These are phyloP conservation scores for Isoperla grammatica DNA, from an alignment of 2,888 invertebrate species.

Conservation along the genomic window DNA sequence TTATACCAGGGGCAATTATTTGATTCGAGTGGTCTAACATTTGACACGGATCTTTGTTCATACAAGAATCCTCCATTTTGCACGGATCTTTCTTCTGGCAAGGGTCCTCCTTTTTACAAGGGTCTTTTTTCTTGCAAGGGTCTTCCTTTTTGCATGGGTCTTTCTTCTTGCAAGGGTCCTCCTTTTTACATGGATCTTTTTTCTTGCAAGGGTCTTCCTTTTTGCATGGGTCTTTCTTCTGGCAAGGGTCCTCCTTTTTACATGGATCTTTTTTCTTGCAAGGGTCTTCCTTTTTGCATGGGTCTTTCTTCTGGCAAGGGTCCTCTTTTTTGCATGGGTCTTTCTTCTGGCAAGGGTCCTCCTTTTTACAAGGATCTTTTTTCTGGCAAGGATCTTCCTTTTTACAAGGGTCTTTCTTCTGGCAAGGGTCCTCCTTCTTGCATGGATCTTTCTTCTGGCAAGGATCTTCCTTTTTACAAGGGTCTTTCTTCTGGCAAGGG, in stretches of 20 bases:
- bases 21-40: too few species aligned
- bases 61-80: neutral
- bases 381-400: slow-evolving; percentile 2
- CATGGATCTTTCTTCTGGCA: neutral
- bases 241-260: neutral
- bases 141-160: slow-evolving; percentile 8
- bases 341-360: too few species aligned
- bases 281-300: neutral
- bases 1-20: too few species aligned
- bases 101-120: neutral
- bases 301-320: neutral
- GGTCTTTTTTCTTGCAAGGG: neutral
- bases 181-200: neutral
- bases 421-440: neutral
- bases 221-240: too few species aligned
- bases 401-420: neutral
- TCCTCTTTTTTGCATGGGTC: neutral
- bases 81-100: neutral
- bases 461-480: too few species aligned
- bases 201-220: too few species aligned
- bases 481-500: slow-evolving; percentile 1
- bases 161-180: neutral
- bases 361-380: too few species aligned
- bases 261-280: slow-evolving; percentile 5
- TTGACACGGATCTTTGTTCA: neutral